Evolutionary conservation across 2,797 vertebrate species (phyloP), one percentile per base, ranked within the genome.

Genomic region (Phoeniculus purpureus): DNA sequence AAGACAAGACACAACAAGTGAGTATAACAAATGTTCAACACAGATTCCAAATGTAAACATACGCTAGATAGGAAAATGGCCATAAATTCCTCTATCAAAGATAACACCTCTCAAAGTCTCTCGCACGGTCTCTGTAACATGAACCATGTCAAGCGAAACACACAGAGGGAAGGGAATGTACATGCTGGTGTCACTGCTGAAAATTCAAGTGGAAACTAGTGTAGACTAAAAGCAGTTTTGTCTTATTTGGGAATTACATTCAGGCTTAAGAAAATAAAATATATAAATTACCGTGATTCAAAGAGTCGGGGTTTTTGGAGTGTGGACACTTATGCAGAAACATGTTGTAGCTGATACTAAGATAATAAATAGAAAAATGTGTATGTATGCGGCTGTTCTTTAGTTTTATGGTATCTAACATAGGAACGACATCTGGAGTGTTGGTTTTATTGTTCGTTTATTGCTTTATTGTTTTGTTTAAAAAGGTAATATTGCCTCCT

Each of bases 11-110:
- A 90, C 92, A 95, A 95, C 94, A 96, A 95, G 95, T 87, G 92
- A 95, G 85, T 73, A 23, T 84, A 95, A 95, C 95, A 95, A 95
- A 95, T 91, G 92, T 93, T 95, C 92, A 45, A 93, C 92, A 95
- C 91, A 90, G 93, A 85, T 95, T 94, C 62, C 20, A 93, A 96
- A 97, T 96, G 95, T 95, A 96, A 97, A 96, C 94, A 96, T 77
- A 94, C 88, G 3, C 81, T 91, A 96, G 96, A 93, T 95, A 96
- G 95, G 95, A 95, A 96, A 97, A 96, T 92, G 94, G 88, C 87
- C 95, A 94, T 96, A 96, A 96, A 96, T 96, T 96, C 94, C 92
- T 96, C 58, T 86, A 95, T 93, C 87, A 89, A 92, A 96, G 94
- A 96, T 95, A 96, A 95, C 92, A 94, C 95, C 89, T 96, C 91